These are phyloP conservation scores for Muscicapa comitata DNA, from an alignment of 2,797 vertebrate species.

Conservation along the genomic window DNA sequence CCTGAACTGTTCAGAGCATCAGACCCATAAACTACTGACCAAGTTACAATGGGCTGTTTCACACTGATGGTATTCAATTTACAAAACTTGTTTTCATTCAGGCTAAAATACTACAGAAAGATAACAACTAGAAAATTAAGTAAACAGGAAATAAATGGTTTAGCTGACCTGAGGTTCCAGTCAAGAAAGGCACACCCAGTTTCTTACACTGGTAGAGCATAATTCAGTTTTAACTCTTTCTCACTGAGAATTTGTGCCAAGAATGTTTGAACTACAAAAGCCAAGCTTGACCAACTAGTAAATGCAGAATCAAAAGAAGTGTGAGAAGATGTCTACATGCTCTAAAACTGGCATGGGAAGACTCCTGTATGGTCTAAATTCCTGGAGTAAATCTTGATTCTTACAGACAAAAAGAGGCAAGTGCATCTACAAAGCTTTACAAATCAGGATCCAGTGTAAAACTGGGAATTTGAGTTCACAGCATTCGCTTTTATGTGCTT, in stretches of 20 bases:
- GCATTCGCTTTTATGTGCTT: not conserved
- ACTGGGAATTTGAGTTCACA: not conserved
- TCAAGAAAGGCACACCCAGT: not conserved
- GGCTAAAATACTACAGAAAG: not conserved
- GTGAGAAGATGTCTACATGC: not conserved
- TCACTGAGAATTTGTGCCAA: not conserved
- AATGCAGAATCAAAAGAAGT: not conserved
- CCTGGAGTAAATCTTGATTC: not conserved
- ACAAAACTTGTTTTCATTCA: not conserved
- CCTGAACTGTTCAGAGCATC: rapidly evolving
- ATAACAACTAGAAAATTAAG: not conserved
- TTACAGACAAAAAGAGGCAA: not conserved
- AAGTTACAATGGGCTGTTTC: not conserved
- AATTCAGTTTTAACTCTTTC: not conserved
- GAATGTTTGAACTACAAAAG: not conserved
- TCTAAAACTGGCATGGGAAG: not conserved
- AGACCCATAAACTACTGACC: not conserved
- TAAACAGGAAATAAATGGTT: not conserved
- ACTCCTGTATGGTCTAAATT: not conserved
- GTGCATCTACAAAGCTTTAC: not conserved
- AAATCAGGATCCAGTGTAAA: not conserved
- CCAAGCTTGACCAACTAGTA: not conserved
- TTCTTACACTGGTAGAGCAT: not conserved
- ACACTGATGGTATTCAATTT: not conserved
- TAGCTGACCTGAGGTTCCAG: not conserved